These are phyloP conservation scores for Daphoenositta chrysoptera DNA, from an alignment of 2,113 vertebrate genomes.

Conservation along the genomic window DNA sequence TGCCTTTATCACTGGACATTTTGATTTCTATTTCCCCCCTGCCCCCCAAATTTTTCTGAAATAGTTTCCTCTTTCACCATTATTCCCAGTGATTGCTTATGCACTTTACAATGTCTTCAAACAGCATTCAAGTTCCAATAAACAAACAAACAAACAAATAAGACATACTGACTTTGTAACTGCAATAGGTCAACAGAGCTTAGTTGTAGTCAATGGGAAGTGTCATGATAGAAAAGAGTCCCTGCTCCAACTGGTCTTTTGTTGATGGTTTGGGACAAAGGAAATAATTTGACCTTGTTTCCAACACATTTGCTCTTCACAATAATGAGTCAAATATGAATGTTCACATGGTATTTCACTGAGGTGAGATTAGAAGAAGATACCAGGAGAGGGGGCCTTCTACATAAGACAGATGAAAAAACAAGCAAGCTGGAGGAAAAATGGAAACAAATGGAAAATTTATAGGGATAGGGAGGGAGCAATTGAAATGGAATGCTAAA, in stretches of 20 bases:
- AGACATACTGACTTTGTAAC: background rate
- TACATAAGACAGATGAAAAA: background rate
- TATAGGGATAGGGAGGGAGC: background rate
- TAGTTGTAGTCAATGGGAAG: background rate
- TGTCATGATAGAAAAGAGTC: background rate
- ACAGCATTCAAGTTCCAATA: background rate
- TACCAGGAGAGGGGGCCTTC: background rate
- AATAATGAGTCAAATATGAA: background rate
- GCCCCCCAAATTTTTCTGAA: constrained; percentile 23
- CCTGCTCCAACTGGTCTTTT: background rate
- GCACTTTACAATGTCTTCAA: constrained; percentile 13
- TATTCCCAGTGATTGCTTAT: constrained; percentile 10
- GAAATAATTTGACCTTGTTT: background rate
- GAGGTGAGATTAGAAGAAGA: background rate
- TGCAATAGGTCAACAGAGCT: background rate
- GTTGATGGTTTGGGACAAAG: background rate
- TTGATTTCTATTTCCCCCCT: background rate
- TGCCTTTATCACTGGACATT: background rate
- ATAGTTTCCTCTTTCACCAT: constrained; percentile 20
- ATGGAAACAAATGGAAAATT: background rate
- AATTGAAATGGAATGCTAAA: background rate
- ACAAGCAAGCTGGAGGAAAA: background rate
- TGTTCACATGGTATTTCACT: background rate
- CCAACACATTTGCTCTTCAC: background rate
- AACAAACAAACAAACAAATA: background rate